Percentiles rank a stretch among this genome's conserved stretches.
These are phyloP conservation scores for Thera obeliscata DNA, from an alignment of 2,888 invertebrate genomes.

Conservation along the genomic window DNA sequence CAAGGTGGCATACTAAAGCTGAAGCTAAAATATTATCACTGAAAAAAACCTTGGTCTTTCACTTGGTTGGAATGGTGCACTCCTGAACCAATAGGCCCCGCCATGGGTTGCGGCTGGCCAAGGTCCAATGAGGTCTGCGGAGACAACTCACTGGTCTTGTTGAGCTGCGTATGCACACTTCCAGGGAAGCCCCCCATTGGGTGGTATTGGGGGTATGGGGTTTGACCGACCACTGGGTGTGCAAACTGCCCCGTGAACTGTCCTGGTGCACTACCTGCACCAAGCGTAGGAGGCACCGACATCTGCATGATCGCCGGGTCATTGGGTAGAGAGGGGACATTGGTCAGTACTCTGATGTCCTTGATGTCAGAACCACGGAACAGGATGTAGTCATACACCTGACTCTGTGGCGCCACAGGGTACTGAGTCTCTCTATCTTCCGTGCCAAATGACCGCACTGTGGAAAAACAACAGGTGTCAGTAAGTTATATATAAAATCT, in stretches of 20 bases:
- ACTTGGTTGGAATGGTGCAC: conserved; percentile 80
- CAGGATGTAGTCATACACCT: conserved; percentile 99
- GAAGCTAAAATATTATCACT: conserved; percentile 60
- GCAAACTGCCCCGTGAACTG: conserved; percentile 87
- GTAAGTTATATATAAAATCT: conserved; percentile 5
- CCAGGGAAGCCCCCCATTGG: conserved; percentile 82
- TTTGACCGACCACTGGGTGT: conserved; percentile 88
- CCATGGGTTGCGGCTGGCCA: conserved; percentile 64
- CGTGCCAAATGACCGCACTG: conserved; percentile 99
- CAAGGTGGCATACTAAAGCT: conserved; percentile 69
- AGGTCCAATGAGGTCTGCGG: conserved; percentile 76
- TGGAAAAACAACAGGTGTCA: conserved; percentile 56
- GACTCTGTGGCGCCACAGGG: conserved; percentile 98
- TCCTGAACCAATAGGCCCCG: conserved; percentile 78
- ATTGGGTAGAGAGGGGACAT: conserved; percentile 93
- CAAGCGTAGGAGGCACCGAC: conserved; percentile 90
- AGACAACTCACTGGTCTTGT: conserved; percentile 84
- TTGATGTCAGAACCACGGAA: conserved; percentile 99
- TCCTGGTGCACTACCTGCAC: conserved; percentile 84
- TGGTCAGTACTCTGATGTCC: conserved; percentile 98
- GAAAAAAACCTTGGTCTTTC: conserved; percentile 83
- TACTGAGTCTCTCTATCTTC: conserved; percentile 98
- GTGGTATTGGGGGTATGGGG: conserved; percentile 77
- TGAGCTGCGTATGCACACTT: conserved; percentile 73
- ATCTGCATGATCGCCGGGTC: conserved; percentile 99